Percentiles rank a stretch among this genome's conserved stretches.
phyloP scores from a whole-genome alignment of 2,888 invertebrate genomes.

The Chloroclystis v-ata region DNA sequence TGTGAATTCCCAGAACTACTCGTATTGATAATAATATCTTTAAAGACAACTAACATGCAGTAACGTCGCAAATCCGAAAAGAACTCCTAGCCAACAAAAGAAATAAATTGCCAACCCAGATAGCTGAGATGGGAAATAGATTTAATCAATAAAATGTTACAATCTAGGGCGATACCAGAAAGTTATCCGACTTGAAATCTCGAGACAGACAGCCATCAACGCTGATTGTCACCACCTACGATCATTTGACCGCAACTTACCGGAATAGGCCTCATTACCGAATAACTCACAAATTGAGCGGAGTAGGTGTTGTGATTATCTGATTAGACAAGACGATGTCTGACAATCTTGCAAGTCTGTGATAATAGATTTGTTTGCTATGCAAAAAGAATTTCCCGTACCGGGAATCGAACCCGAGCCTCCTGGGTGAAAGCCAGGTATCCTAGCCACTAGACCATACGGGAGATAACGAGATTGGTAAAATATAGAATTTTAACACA shows the following conservation, averaged over 20 bases:
- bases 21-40: too few relatives aligned
- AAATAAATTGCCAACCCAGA: too few relatives aligned
- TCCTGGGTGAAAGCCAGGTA: slow-evolving; percentile 85
- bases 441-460: slow-evolving; percentile 84
- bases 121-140: neutral
- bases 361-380: too few relatives aligned
- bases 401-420: slow-evolving; percentile 86
- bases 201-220: slow-evolving; percentile 22
- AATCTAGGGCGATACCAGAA: slow-evolving; percentile 22
- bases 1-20: too few relatives aligned
- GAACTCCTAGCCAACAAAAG: too few relatives aligned
- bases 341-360: too few relatives aligned
- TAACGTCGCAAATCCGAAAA: too few relatives aligned
- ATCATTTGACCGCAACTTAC: slow-evolving; percentile 9
- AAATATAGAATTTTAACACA: neutral
- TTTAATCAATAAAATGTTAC: slow-evolving; percentile 6
- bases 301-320: slow-evolving; percentile 17
- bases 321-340: neutral
- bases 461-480: slow-evolving; percentile 46
- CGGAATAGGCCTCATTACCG: slow-evolving; percentile 24
- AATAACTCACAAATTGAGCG: slow-evolving; percentile 26
- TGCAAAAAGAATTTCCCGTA: slow-evolving; percentile 69
- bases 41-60: too few relatives aligned
- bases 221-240: slow-evolving; percentile 29
- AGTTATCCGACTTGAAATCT: slow-evolving; percentile 12